These are phyloP conservation scores for Serranus cabrilla DNA, from an alignment of 2,797 vertebrate species.

Conservation along the genomic window DNA sequence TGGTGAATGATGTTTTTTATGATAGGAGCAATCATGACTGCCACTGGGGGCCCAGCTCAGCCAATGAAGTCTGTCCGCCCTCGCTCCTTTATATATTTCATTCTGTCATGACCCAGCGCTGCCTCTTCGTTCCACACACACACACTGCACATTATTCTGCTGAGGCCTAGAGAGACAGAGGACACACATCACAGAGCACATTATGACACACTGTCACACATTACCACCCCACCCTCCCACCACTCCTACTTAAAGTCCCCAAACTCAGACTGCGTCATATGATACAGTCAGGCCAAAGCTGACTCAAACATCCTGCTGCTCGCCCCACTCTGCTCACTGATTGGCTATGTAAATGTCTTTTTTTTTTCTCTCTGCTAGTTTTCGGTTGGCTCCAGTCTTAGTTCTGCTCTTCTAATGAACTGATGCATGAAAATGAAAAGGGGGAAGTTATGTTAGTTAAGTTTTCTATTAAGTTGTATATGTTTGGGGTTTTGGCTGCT, in stretches of 20 bases:
- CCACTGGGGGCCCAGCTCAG: slow-evolving; percentile 7
- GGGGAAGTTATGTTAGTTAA: too few species aligned
- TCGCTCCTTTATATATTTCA: not conserved
- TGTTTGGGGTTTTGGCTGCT: not conserved
- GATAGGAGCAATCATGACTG: slow-evolving; percentile 25
- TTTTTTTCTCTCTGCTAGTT: not conserved
- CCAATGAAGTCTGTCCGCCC: not conserved
- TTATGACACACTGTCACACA: slow-evolving; percentile 61
- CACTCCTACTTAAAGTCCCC: slow-evolving; percentile 31
- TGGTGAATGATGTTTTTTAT: slow-evolving; percentile 6
- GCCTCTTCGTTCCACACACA: slow-evolving; percentile 26
- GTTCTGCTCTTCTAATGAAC: slow-evolving; percentile 7
- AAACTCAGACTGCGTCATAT: slow-evolving; percentile 35
- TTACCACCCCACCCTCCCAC: slow-evolving; percentile 21
- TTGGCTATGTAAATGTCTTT: not conserved
- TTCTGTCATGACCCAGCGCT: not conserved
- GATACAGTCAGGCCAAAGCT: slow-evolving; percentile 21
- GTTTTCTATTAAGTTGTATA: not conserved
- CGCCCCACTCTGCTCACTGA: not conserved
- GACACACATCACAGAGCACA: slow-evolving; percentile 51
- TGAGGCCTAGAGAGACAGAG: not conserved
- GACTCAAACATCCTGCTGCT: slow-evolving; percentile 40
- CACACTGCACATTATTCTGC: slow-evolving; percentile 26
- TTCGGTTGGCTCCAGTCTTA: not conserved
- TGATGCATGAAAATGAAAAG: slow-evolving; percentile 7